phyloP scores from a whole-genome alignment of 2,113 vertebrate species.

The Platanista minor region DNA sequence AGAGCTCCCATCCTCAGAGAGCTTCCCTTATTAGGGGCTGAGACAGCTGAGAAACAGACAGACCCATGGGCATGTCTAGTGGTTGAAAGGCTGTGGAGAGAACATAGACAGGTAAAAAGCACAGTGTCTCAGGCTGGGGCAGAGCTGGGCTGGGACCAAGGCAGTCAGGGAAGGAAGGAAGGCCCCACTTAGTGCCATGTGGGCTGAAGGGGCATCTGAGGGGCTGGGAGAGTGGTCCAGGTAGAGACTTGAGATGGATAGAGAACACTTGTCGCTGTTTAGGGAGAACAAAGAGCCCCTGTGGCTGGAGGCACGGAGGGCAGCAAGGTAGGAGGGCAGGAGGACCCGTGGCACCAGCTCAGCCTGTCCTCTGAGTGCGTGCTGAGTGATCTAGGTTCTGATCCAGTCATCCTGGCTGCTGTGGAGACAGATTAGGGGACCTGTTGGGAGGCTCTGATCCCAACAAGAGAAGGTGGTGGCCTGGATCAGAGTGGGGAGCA shows the following conservation, averaged over 20 bases:
- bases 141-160: not conserved
- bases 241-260: not conserved
- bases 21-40: not conserved
- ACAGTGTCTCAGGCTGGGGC: not conserved
- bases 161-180: not conserved
- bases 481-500: not conserved
- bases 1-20: not conserved
- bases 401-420: not conserved
- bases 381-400: not conserved
- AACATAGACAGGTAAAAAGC: not conserved
- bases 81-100: not conserved
- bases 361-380: not conserved
- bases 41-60: not conserved
- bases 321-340: not conserved
- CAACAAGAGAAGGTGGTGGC: not conserved
- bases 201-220: not conserved
- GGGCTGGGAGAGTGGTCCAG: not conserved
- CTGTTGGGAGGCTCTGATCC: not conserved
- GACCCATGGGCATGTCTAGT: not conserved
- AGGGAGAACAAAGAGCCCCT: not conserved
- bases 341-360: not conserved
- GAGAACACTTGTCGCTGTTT: not conserved
- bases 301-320: not conserved
- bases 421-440: not conserved
- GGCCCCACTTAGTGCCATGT: fast-evolving